A percentile compares a stretch with the other conserved stretches of the same genome.
phyloP scores from a whole-genome alignment of 1,140 invertebrate species.

The Coelopa frigida region DNA sequence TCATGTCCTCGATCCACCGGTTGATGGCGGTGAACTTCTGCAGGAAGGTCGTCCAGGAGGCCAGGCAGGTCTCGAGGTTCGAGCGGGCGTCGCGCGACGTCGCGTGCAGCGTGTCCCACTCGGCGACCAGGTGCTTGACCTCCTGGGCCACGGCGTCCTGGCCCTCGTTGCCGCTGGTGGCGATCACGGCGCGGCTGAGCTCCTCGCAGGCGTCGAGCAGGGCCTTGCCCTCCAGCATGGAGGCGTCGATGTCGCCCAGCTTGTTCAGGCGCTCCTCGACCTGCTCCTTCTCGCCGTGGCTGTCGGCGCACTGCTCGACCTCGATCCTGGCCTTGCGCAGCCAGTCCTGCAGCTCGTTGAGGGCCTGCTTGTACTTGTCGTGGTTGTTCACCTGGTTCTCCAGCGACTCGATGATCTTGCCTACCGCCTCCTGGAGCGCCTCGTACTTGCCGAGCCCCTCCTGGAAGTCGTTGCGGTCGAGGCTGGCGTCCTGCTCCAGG shows the following conservation, averaged over 20 bases:
- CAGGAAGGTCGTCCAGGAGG: slow-evolving; percentile 79
- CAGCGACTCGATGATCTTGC: slow-evolving; percentile 60
- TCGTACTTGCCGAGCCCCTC: slow-evolving; percentile 64
- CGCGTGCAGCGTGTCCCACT: slow-evolving; percentile 81
- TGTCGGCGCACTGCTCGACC: slow-evolving; percentile 76
- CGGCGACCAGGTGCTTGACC: slow-evolving; percentile 72
- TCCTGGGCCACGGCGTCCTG: slow-evolving; percentile 79
- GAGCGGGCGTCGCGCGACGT: slow-evolving; percentile 72
- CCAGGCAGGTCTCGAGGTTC: slow-evolving; percentile 70
- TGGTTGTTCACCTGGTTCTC: slow-evolving; percentile 80
- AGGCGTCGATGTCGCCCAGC: slow-evolving; percentile 59
- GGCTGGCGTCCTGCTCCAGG: slow-evolving; percentile 56
- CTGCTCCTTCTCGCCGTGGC: slow-evolving; percentile 71
- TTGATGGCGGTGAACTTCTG: slow-evolving; percentile 68
- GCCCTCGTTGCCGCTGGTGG: slow-evolving; percentile 77
- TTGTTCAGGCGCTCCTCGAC: slow-evolving; percentile 66
- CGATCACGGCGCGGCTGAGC: slow-evolving; percentile 68
- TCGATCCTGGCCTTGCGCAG: slow-evolving; percentile 74
- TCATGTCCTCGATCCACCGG: slow-evolving; percentile 69
- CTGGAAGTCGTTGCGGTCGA: slow-evolving; percentile 61
- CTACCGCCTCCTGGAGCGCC: slow-evolving; percentile 56
- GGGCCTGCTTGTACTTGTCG: slow-evolving; percentile 75
- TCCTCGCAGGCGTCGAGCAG: slow-evolving; percentile 67
- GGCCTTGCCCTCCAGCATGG: slow-evolving; percentile 62
- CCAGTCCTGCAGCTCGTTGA: slow-evolving; percentile 79